Evolutionary conservation across 2,888 invertebrate species (phyloP).

Genomic region (Melieria crassipennis): DNA sequence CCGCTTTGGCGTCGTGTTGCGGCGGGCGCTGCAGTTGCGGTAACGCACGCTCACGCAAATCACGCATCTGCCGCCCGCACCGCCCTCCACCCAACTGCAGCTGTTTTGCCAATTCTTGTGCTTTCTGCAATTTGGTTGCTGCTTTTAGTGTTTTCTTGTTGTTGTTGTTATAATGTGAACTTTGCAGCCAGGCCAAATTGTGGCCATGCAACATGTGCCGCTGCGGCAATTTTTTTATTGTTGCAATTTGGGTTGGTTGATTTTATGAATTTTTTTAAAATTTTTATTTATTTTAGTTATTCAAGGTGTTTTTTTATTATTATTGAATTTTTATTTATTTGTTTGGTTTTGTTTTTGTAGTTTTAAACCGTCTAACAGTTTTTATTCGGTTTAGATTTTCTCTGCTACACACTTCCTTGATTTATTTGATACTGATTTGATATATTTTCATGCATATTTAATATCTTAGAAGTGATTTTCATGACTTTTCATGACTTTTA

Average conservation of each 20-base stretch:
- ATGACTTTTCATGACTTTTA: background rate
- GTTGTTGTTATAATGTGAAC: slow-evolving; percentile 11
- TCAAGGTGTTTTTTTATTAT: too few relatives aligned
- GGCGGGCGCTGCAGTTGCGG: slow-evolving; percentile 38
- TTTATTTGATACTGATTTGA: background rate
- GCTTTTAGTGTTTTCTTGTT: background rate
- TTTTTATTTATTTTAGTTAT: too few relatives aligned
- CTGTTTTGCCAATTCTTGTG: slow-evolving; percentile 8
- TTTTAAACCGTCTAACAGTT: background rate
- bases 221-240: slow-evolving; percentile 10
- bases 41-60: slow-evolving; percentile 64
- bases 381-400: background rate
- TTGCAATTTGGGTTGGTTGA: background rate
- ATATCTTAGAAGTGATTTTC: background rate
- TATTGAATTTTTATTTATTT: background rate
- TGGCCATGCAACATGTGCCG: background rate
- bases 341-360: background rate
- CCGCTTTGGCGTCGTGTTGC: background rate
- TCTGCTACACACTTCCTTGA: slow-evolving; percentile 12
- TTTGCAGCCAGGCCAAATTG: slow-evolving; percentile 27
- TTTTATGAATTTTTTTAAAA: background rate
- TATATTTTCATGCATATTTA: background rate
- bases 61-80: slow-evolving; percentile 50
- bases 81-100: slow-evolving; percentile 15
- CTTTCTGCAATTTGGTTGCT: background rate